Evolutionary conservation across 2,797 vertebrate genomes (phyloP).

Genomic region (Enoplosus armatus): DNA sequence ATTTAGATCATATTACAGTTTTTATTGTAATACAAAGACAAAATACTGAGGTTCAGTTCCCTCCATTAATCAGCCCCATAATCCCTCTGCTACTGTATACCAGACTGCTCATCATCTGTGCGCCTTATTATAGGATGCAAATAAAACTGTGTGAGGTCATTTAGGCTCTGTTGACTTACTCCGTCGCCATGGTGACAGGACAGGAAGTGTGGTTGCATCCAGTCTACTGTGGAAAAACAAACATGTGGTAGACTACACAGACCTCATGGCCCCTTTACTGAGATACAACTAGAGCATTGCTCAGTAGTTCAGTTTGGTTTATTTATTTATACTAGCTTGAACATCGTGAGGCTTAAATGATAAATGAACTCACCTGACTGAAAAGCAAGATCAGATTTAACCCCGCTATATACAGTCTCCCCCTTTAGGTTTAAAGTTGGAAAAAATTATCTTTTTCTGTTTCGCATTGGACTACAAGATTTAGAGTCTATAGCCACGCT

Average conservation of each 20-base stretch:
- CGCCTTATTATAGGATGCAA: slow-evolving; percentile 60
- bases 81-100: slow-evolving; percentile 37
- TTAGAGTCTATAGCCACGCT: neutral
- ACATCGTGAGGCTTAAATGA: neutral
- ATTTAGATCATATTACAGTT: slow-evolving; percentile 48
- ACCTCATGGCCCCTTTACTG: slow-evolving; percentile 7
- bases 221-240: slow-evolving; percentile 74
- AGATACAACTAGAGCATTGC: slow-evolving; percentile 8
- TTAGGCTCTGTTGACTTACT: slow-evolving; percentile 75
- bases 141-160: slow-evolving; percentile 70
- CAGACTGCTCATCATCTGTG: slow-evolving; percentile 43
- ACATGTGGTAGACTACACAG: slow-evolving; percentile 48
- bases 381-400: neutral
- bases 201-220: slow-evolving; percentile 65
- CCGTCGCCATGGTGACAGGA: slow-evolving; percentile 68
- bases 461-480: too few species aligned
- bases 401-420: neutral
- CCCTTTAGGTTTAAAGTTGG: neutral
- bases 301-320: neutral
- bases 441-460: neutral
- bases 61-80: slow-evolving; percentile 28
- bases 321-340: neutral
- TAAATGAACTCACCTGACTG: neutral
- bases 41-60: slow-evolving; percentile 24
- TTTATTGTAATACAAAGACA: slow-evolving; percentile 24